Conservation (phyloP, 2,797 vertebrate species). For the Sebastes nivosus region DNA sequence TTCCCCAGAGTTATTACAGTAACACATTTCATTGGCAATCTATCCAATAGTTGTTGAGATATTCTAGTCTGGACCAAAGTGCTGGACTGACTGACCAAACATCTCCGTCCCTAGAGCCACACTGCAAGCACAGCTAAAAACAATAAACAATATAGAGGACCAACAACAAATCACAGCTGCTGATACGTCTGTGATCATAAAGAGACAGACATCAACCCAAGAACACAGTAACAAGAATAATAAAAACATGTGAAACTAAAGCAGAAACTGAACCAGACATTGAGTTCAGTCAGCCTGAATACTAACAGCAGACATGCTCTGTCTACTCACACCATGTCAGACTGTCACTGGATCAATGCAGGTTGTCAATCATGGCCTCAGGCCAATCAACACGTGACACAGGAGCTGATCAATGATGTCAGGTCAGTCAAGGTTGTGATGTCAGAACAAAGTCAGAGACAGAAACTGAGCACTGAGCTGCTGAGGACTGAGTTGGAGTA, state of each 20-base stretch:
- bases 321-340: constrained; percentile 18
- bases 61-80: not conserved
- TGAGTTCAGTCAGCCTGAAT: constrained; percentile 7
- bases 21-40: not conserved
- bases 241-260: not conserved
- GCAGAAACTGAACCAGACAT: not conserved
- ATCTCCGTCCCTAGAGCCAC: not conserved
- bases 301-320: constrained; percentile 8
- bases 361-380: constrained; percentile 59
- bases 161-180: not conserved
- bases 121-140: not conserved
- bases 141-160: not conserved
- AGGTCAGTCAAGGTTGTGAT: constrained; percentile 66
- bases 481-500: not conserved
- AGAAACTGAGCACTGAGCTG: not conserved
- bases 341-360: constrained; percentile 57
- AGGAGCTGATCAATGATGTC: constrained; percentile 50
- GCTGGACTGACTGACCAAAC: not conserved
- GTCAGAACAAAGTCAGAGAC: constrained; percentile 42
- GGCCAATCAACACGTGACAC: constrained; percentile 63
- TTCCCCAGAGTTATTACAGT: not conserved
- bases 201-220: not conserved
- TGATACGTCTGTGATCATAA: not conserved
- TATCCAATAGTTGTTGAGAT: not conserved
- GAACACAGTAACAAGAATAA: not conserved